Evolutionary conservation across 2,888 invertebrate species (phyloP).

Genomic region (Allophyes oxyacanthae): DNA sequence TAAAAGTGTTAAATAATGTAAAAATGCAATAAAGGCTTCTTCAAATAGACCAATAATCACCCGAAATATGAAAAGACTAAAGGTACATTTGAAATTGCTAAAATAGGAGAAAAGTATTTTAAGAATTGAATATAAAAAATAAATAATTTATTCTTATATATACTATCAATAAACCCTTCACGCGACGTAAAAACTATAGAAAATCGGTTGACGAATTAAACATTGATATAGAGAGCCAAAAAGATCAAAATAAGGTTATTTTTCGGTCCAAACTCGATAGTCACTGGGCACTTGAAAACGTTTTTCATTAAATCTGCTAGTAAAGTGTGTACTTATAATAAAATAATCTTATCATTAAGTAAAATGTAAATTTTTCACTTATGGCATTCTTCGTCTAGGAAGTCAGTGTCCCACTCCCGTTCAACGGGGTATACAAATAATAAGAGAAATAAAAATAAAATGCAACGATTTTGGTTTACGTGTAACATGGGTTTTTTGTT

Average conservation of each 20-base stretch:
- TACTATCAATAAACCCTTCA: too few relatives aligned
- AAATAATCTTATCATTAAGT: constrained; percentile 52
- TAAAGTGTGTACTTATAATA: constrained; percentile 54
- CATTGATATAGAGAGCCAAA: constrained; percentile 34
- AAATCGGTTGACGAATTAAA: background rate
- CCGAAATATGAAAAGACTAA: constrained; percentile 35
- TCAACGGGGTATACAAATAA: constrained; percentile 63
- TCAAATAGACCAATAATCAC: constrained; percentile 15
- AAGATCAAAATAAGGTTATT: constrained; percentile 16
- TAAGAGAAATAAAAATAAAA: constrained; percentile 51
- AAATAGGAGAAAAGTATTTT: background rate
- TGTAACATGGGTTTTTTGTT: background rate
- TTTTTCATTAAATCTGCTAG: constrained; percentile 39
- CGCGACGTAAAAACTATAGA: too few relatives aligned
- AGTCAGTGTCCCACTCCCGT: constrained; percentile 67
- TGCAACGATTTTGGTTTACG: constrained; percentile 43
- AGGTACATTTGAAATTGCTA: constrained; percentile 18
- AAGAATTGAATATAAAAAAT: background rate
- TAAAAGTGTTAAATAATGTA: too few relatives aligned
- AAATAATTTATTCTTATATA: too few relatives aligned
- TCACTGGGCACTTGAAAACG: constrained; percentile 50
- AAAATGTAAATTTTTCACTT: constrained; percentile 54
- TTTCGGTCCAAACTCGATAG: constrained; percentile 33
- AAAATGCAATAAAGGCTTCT: too few relatives aligned
- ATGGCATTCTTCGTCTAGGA: constrained; percentile 59